Percentiles rank a stretch among this genome's conserved stretches.
phyloP scores from a whole-genome alignment of 2,888 invertebrate species.

The Plemyria rubiginata region DNA sequence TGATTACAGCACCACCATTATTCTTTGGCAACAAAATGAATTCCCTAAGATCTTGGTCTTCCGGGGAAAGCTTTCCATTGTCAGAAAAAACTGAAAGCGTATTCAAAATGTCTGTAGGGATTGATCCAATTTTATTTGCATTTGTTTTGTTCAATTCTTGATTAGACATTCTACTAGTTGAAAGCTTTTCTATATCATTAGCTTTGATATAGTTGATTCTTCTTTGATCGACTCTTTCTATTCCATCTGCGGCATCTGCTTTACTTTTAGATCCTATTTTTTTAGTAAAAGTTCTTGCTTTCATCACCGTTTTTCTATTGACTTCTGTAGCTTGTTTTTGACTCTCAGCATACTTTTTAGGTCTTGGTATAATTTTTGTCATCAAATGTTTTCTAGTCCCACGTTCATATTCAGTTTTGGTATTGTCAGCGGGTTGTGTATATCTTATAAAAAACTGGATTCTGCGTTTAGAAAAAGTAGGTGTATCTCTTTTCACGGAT shows the following conservation, averaged over 20 bases:
- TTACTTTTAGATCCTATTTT: slow-evolving; percentile 17
- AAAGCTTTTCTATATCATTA: not conserved
- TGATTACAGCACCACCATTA: slow-evolving; percentile 6
- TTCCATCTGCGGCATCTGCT: not conserved
- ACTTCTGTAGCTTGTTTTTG: slow-evolving; percentile 8
- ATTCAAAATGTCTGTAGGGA: too few relatives aligned
- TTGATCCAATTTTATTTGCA: not conserved
- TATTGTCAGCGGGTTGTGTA: slow-evolving; percentile 28
- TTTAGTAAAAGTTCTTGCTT: slow-evolving; percentile 28
- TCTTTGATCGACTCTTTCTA: not conserved
- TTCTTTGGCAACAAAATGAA: slow-evolving; percentile 47
- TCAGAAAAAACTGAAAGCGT: too few relatives aligned
- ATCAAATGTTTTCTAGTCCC: slow-evolving; percentile 43
- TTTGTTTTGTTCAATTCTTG: not conserved
- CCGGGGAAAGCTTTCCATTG: slow-evolving; percentile 7
- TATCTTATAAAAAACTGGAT: slow-evolving; percentile 48
- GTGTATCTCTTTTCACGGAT: slow-evolving; percentile 40
- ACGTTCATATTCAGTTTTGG: slow-evolving; percentile 13
- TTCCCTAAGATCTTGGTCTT: slow-evolving; percentile 42
- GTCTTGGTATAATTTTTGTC: slow-evolving; percentile 38
- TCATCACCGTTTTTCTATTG: slow-evolving; percentile 34
- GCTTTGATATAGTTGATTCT: not conserved
- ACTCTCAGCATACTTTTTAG: slow-evolving; percentile 6
- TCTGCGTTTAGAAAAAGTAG: slow-evolving; percentile 50
- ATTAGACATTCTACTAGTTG: not conserved